phyloP scores from a whole-genome alignment of 2,888 invertebrate species.

The Rhagonycha lutea region DNA sequence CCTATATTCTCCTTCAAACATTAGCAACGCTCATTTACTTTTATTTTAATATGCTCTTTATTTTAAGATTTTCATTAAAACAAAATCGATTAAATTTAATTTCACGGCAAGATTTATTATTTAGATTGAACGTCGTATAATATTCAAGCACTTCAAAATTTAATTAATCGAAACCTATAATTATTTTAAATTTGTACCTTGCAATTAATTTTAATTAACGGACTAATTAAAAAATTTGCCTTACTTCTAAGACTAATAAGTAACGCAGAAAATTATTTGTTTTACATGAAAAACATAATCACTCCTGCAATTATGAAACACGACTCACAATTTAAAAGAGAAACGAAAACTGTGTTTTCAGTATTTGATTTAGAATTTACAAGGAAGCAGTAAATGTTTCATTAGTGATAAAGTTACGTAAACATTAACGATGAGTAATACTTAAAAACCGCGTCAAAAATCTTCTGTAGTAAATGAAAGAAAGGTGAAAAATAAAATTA shows the following conservation, averaged over 20 bases:
- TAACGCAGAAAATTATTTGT: not conserved
- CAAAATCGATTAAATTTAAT: not conserved
- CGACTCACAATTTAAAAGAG: slow-evolving; percentile 9
- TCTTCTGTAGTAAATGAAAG: slow-evolving; percentile 11
- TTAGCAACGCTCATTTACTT: not conserved
- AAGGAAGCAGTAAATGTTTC: slow-evolving; percentile 8
- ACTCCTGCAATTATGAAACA: slow-evolving; percentile 6
- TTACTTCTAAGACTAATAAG: not conserved
- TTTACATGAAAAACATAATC: slow-evolving; percentile 7
- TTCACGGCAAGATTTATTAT: not conserved
- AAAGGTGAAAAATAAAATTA: slow-evolving; percentile 15
- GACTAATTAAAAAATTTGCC: not conserved
- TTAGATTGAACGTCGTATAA: not conserved
- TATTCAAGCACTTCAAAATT: not conserved
- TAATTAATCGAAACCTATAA: not conserved
- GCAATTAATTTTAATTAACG: not conserved
- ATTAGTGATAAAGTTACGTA: slow-evolving; percentile 14
- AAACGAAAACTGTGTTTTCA: slow-evolving; percentile 5
- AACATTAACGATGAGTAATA: slow-evolving; percentile 13
- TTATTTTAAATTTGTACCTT: not conserved
- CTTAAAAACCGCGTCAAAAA: slow-evolving; percentile 18
- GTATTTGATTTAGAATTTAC: not conserved
- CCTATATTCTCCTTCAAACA: slow-evolving; percentile 11
- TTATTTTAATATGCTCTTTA: not conserved
- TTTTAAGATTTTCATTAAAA: not conserved